Percentiles rank a stretch among this genome's conserved stretches.
phyloP scores from a whole-genome alignment of 1,140 invertebrate species.

The Drosophila willistoni region DNA sequence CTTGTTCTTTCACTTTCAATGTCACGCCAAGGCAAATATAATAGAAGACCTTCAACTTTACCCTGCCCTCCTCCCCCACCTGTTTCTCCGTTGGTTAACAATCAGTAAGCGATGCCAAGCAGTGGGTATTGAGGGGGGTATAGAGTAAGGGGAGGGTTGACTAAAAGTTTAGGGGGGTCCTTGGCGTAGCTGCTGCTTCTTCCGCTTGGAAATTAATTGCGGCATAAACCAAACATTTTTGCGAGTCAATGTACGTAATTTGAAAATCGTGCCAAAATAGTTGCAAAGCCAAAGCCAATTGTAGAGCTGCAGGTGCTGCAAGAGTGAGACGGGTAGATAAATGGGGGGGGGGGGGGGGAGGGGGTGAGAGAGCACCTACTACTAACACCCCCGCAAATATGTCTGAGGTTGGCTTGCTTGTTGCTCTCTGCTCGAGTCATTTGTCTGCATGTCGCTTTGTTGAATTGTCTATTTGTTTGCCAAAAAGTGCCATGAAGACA shows the following conservation, averaged over 20 bases:
- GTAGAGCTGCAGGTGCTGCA: constrained; percentile 55
- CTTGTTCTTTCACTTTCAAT: constrained; percentile 82
- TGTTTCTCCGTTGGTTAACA: neutral
- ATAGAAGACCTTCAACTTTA: constrained; percentile 76
- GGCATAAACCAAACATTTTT: constrained; percentile 80
- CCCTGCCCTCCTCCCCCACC: neutral
- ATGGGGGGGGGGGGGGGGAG: neutral
- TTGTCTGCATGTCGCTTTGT: constrained; percentile 80
- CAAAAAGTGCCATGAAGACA: constrained; percentile 80
- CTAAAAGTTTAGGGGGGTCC: neutral
- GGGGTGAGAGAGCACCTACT: constrained; percentile 2
- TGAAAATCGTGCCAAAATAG: constrained; percentile 81
- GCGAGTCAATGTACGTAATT: constrained; percentile 81
- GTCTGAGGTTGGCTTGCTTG: constrained; percentile 38
- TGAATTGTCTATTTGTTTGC: constrained; percentile 80
- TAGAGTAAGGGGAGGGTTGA: neutral
- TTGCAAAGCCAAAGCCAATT: constrained; percentile 59
- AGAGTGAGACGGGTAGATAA: neutral
- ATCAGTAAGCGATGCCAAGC: neutral
- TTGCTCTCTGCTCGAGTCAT: constrained; percentile 64
- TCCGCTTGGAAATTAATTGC: constrained; percentile 79
- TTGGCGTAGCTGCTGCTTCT: constrained; percentile 38
- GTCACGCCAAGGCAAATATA: constrained; percentile 56
- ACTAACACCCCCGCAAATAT: constrained; percentile 70
- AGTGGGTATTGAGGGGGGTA: too few species aligned